These are phyloP conservation scores for Pipa parva DNA, from an alignment of 2,113 vertebrate species.

Conservation along the genomic window DNA sequence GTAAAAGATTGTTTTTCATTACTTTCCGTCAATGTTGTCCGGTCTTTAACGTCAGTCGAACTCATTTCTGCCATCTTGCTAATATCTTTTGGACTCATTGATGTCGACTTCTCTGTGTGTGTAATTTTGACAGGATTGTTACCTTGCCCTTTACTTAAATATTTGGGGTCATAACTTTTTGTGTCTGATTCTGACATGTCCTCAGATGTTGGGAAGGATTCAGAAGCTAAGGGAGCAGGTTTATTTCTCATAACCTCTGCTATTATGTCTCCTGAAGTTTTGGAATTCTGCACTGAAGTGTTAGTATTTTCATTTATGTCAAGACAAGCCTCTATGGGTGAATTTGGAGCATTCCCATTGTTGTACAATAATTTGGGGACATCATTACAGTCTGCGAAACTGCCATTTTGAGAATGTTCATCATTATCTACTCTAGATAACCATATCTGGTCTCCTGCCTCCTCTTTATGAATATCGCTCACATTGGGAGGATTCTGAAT, in stretches of 20 bases:
- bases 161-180: neutral
- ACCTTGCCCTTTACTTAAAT: neutral
- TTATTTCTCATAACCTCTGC: neutral
- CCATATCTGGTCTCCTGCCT: neutral
- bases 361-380: too few relatives aligned
- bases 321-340: neutral
- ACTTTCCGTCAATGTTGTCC: neutral
- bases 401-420: too few relatives aligned
- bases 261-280: neutral
- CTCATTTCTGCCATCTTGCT: neutral
- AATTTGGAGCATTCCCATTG: too few relatives aligned
- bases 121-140: neutral
- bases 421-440: too few relatives aligned
- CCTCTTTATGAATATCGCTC: neutral
- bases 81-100: constrained; percentile 6
- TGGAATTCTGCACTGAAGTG: neutral
- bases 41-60: neutral
- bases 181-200: neutral
- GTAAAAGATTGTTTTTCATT: constrained; percentile 16
- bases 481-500: neutral
- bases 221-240: neutral
- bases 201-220: neutral
- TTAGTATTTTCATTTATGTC: neutral
- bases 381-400: too few relatives aligned
- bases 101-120: neutral